These are phyloP conservation scores for Drosophila mettleri DNA, from an alignment of 2,888 invertebrate species.

Conservation along the genomic window DNA sequence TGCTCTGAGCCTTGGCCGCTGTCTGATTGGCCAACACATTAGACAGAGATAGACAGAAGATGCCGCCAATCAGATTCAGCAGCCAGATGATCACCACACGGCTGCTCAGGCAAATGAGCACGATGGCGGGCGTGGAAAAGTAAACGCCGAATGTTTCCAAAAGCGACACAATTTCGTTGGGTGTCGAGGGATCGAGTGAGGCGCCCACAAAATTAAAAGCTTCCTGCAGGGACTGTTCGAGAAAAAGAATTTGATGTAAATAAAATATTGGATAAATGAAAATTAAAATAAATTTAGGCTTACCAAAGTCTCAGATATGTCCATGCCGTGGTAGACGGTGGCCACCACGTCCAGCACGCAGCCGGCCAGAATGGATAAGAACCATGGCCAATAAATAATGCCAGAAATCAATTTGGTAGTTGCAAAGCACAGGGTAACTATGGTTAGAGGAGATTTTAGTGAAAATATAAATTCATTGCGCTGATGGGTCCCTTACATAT, in stretches of 20 bases:
- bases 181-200: conserved; percentile 9
- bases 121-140: conserved; percentile 83
- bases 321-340: conserved; percentile 84
- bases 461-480: too few relatives aligned
- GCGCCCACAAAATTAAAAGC: conserved; percentile 56
- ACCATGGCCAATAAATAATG: conserved; percentile 84
- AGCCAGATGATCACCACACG: conserved; percentile 86
- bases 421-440: conserved; percentile 76
- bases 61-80: conserved; percentile 85
- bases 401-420: conserved; percentile 74
- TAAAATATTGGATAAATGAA: too few relatives aligned
- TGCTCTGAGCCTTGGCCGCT: conserved; percentile 3
- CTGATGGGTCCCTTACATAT: conserved; percentile 70
- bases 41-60: conserved; percentile 81
- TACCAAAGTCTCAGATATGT: conserved; percentile 84
- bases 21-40: conserved; percentile 67
- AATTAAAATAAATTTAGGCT: too few relatives aligned
- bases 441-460: not conserved
- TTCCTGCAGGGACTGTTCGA: conserved; percentile 36
- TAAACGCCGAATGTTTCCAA: conserved; percentile 73
- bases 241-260: not conserved
- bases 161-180: not conserved
- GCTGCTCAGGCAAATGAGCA: conserved; percentile 86
- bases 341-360: conserved; percentile 85
- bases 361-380: conserved; percentile 81